Evolutionary conservation across 2,113 vertebrate genomes (phyloP), one percentile per base, ranked within the genome.

Genomic region (Girardinichthys multiradiatus): DNA sequence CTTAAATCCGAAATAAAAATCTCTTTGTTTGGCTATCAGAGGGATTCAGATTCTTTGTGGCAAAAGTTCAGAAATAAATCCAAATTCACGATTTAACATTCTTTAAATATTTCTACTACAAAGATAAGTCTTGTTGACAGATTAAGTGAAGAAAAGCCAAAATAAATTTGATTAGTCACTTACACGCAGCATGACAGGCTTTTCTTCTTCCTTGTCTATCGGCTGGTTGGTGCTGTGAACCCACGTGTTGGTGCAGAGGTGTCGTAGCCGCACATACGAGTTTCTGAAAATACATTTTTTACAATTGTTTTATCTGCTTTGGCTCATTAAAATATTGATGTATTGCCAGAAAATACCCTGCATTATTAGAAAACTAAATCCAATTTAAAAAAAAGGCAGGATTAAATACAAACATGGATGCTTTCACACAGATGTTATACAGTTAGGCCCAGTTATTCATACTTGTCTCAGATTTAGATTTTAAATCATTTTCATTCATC

Each of bases 201-300:
- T 99, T 79, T 99, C 98, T 70, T 99, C 98, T 1, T 99, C 98
- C 79, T 99, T 99, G 89, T 99, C 98, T n/a, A 99, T 99, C 2
- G 98, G 98, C 48, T 97, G 97, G 83, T 99, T 99, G 72, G 98
- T 99, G 91, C 98, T 99, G 81, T 99, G 98, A 62, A 99, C 97
- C 98, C 98, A 99, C 1, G 98, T 99, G 87, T 99, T 99, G 28
- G 98, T 99, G 84, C 98, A 99, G n/a, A 99, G 94, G 84, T 99
- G 98, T 71, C 98, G 89, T 60, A 99, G 97, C 27, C 98, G 95
- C 45, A 99, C 98, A 0, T 99, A 99, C 0, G 98, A 99, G 90
- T 99, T 99, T 86, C 98, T 99, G 81, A 58, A 89, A 76, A 68
- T n/a, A n/a, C 3, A 42, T 0, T 27, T 58, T 74, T 59, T 7